Percentiles rank a stretch among this genome's conserved stretches.
phyloP scores from a whole-genome alignment of 2,888 invertebrate species.

The Noctua pronuba region DNA sequence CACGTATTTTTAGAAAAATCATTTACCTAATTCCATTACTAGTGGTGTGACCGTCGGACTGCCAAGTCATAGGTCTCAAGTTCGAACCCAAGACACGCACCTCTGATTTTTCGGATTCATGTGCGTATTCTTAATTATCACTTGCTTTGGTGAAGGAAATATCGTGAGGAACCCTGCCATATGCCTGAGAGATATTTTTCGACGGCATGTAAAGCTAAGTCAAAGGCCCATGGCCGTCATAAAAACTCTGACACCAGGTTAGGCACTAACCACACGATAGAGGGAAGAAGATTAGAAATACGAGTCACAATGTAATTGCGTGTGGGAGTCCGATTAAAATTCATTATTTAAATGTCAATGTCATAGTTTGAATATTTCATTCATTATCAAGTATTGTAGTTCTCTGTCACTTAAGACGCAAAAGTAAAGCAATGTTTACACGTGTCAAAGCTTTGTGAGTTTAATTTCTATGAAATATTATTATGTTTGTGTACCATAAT shows the following conservation, averaged over 20 bases:
- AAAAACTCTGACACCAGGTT: no score
- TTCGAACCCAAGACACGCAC: no score
- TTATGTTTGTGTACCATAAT: slow-evolving; percentile 4
- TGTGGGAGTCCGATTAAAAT: not conserved
- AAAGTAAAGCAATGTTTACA: slow-evolving; percentile 28
- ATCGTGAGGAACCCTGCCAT: no score
- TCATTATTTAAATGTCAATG: slow-evolving; percentile 1
- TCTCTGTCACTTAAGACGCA: slow-evolving; percentile 3
- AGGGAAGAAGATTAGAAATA: not conserved
- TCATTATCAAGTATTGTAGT: slow-evolving; percentile 3
- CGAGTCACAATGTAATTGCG: not conserved
- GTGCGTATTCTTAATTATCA: no score
- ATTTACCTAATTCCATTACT: not conserved
- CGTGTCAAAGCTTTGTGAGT: slow-evolving; percentile 30
- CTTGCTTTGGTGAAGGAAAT: no score
- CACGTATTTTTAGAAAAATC: not conserved
- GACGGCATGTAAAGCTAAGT: no score
- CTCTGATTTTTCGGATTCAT: no score
- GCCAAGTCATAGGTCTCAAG: no score
- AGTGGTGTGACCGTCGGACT: no score
- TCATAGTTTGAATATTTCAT: not conserved
- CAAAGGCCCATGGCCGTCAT: no score
- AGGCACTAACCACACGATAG: no score
- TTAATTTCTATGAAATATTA: slow-evolving; percentile 19
- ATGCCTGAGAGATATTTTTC: no score